Percentiles rank a stretch among this genome's conserved stretches.
These are phyloP conservation scores for Tenodera sinensis DNA, from an alignment of 2,888 invertebrate genomes.

Conservation along the genomic window DNA sequence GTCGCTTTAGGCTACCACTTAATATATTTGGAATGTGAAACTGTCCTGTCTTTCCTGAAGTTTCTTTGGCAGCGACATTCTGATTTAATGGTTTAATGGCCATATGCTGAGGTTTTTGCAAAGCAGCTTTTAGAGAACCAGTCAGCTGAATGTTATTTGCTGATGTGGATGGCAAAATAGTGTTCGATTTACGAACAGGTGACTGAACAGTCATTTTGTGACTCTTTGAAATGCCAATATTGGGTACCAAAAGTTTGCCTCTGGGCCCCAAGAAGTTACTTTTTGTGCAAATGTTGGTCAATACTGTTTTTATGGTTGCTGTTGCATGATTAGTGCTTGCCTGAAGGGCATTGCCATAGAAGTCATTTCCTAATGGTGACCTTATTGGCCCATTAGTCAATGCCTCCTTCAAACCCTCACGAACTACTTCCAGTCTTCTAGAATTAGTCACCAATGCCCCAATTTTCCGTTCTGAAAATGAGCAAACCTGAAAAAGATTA, in stretches of 20 bases:
- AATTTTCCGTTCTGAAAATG: constrained; percentile 8
- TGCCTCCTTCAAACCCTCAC: constrained; percentile 8
- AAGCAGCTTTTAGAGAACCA: neutral
- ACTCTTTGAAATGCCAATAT: neutral
- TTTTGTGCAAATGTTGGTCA: neutral
- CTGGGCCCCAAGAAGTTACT: neutral
- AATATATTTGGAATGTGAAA: constrained; percentile 11
- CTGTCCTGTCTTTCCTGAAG: neutral
- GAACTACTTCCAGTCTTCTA: neutral
- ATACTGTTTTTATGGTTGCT: neutral
- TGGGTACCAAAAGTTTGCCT: neutral
- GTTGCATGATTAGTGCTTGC: neutral
- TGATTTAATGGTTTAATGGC: neutral
- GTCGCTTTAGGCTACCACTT: constrained; percentile 1
- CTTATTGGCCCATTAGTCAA: neutral
- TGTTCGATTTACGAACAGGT: neutral
- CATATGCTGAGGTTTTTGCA: constrained; percentile 2
- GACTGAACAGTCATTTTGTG: neutral
- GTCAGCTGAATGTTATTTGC: neutral
- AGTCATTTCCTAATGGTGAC: constrained; percentile 1
- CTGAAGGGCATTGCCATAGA: neutral
- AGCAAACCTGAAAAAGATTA: neutral
- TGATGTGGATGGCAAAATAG: neutral
- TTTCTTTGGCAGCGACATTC: neutral
- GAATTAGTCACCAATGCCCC: neutral